These are phyloP conservation scores for Callionymus lyra DNA, from an alignment of 2,113 vertebrate species.

Conservation along the genomic window DNA sequence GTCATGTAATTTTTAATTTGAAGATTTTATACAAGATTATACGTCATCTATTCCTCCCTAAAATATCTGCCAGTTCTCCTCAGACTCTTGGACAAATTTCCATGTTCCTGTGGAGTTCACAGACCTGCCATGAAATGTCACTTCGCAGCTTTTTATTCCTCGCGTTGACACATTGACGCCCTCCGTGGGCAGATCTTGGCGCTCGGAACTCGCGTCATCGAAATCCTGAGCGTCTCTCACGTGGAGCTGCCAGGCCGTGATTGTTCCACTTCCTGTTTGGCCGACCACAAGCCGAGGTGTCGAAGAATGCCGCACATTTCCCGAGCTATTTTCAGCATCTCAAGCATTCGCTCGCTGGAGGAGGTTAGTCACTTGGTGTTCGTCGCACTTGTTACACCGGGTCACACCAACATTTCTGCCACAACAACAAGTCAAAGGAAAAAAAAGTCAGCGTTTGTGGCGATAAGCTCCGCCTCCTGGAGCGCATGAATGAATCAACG, in stretches of 20 bases:
- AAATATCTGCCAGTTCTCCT: too few species aligned
- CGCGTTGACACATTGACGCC: too few species aligned
- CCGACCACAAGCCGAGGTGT: slow-evolving; percentile 14
- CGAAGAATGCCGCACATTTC: slow-evolving; percentile 40
- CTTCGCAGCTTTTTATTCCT: too few species aligned
- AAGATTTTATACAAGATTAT: too few species aligned
- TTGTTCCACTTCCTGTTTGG: slow-evolving; percentile 14
- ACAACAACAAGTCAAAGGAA: slow-evolving; percentile 28
- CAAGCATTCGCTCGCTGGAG: slow-evolving; percentile 6
- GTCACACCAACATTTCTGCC: not conserved
- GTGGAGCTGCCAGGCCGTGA: not conserved
- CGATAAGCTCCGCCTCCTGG: slow-evolving; percentile 12
- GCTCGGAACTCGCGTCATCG: not conserved
- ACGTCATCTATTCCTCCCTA: too few species aligned
- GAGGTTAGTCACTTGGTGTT: too few species aligned
- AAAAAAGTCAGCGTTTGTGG: slow-evolving; percentile 18
- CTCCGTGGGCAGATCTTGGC: too few species aligned
- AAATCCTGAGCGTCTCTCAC: not conserved
- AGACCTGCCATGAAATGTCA: too few species aligned
- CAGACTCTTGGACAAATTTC: too few species aligned
- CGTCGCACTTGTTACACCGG: too few species aligned
- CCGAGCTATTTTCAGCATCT: slow-evolving; percentile 24
- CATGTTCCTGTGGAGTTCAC: too few species aligned
- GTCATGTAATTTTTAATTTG: too few species aligned
- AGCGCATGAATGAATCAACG: slow-evolving; percentile 36